Conservation (phyloP, 2,888 invertebrate species). For the Ophion costatus region DNA sequence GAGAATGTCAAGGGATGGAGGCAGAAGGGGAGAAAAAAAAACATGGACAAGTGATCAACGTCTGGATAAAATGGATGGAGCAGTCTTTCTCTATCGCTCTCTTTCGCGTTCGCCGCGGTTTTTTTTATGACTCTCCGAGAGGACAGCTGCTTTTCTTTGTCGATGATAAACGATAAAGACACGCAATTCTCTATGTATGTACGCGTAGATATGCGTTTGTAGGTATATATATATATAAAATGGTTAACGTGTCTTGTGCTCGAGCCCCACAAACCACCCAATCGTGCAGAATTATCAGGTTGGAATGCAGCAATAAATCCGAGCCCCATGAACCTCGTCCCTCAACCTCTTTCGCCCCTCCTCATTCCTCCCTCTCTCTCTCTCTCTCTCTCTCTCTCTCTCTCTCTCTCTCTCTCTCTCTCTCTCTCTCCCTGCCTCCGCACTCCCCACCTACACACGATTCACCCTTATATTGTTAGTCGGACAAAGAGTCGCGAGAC, state of each 20-base stretch:
- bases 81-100: not conserved
- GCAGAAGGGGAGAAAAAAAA: not conserved
- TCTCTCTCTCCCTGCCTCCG: slow-evolving; percentile 48
- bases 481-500: slow-evolving; percentile 80
- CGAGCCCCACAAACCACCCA: slow-evolving; percentile 53
- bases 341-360: slow-evolving; percentile 64
- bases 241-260: slow-evolving; percentile 49
- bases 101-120: slow-evolving; percentile 11
- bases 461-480: slow-evolving; percentile 82
- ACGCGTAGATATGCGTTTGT: not conserved
- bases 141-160: slow-evolving; percentile 66
- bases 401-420: slow-evolving; percentile 48
- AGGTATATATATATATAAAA: slow-evolving; percentile 21
- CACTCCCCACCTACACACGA: slow-evolving; percentile 69
- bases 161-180: slow-evolving; percentile 72
- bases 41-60: slow-evolving; percentile 4
- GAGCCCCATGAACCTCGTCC: slow-evolving; percentile 72
- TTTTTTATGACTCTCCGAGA: slow-evolving; percentile 21
- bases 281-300: slow-evolving; percentile 80
- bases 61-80: slow-evolving; percentile 15
- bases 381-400: slow-evolving; percentile 45
- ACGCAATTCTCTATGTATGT: slow-evolving; percentile 50
- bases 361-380: slow-evolving; percentile 48
- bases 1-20: not conserved
- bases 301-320: slow-evolving; percentile 82